Evolutionary conservation across 2,113 vertebrate genomes (phyloP).

Genomic region (Pao palembangensis): DNA sequence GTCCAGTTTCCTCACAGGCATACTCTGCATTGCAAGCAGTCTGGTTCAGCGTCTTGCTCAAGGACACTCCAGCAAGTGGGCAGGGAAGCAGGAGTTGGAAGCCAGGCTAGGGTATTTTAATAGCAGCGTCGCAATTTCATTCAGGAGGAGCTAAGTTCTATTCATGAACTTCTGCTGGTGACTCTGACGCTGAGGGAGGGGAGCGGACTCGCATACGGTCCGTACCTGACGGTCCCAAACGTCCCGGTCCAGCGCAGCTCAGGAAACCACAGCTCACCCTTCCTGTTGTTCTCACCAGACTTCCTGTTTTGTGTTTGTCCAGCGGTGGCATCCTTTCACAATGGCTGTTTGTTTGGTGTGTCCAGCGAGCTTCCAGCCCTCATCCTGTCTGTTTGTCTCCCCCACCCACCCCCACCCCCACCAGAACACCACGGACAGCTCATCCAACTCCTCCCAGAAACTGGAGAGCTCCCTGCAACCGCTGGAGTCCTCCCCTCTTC

Average conservation of each 20-base stretch:
- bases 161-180: too few relatives aligned
- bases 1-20: slow-evolving; percentile 8
- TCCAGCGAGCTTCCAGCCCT: slow-evolving; percentile 38
- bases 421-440: slow-evolving; percentile 79
- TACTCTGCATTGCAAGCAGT: slow-evolving; percentile 7
- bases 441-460: slow-evolving; percentile 78
- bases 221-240: too few relatives aligned
- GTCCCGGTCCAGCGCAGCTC: too few relatives aligned
- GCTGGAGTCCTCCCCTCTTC: slow-evolving; percentile 84
- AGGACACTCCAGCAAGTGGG: slow-evolving; percentile 2
- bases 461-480: slow-evolving; percentile 77
- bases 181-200: too few relatives aligned
- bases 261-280: slow-evolving; percentile 33
- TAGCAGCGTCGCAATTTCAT: too few relatives aligned
- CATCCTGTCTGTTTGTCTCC: slow-evolving; percentile 70
- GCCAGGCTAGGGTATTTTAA: neutral
- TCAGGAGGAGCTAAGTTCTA: too few relatives aligned
- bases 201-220: too few relatives aligned
- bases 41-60: slow-evolving; percentile 8
- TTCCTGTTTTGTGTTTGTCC: slow-evolving; percentile 73
- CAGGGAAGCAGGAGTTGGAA: neutral
- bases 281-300: slow-evolving; percentile 66
- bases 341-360: slow-evolving; percentile 32
- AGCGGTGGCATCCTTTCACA: slow-evolving; percentile 30
- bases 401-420: neutral